Evolutionary conservation across 2,888 invertebrate species (phyloP).

Genomic region (Polylopha cassiicola): DNA sequence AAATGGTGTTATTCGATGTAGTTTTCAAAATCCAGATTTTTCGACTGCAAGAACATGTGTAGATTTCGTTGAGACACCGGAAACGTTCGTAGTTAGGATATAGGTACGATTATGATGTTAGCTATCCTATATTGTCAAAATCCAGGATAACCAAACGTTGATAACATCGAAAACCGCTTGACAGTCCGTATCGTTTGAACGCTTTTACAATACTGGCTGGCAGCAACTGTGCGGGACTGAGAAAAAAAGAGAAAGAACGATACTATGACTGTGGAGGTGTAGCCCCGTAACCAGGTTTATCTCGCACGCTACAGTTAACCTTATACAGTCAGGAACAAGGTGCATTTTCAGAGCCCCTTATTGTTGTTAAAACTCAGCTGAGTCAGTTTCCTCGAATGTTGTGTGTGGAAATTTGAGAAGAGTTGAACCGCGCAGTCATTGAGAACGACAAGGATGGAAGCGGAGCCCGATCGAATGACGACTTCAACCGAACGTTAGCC

Average conservation of each 20-base stretch:
- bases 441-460: slow-evolving; percentile 56
- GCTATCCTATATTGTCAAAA: slow-evolving; percentile 54
- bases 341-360: slow-evolving; percentile 30
- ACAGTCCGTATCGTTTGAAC: slow-evolving; percentile 53
- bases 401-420: slow-evolving; percentile 66
- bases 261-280: slow-evolving; percentile 44
- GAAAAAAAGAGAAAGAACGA: slow-evolving; percentile 72
- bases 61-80: too few species aligned
- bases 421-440: slow-evolving; percentile 53
- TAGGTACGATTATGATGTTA: slow-evolving; percentile 43
- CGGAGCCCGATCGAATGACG: slow-evolving; percentile 44
- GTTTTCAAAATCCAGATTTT: slow-evolving; percentile 17
- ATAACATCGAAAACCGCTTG: slow-evolving; percentile 35
- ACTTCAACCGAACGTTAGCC: slow-evolving; percentile 52
- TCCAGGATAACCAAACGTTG: slow-evolving; percentile 39
- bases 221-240: slow-evolving; percentile 63
- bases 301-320: slow-evolving; percentile 35
- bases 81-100: too few species aligned
- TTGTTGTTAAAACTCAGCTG: slow-evolving; percentile 45
- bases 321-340: slow-evolving; percentile 38
- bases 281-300: slow-evolving; percentile 35
- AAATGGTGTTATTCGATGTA: slow-evolving; percentile 38
- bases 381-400: slow-evolving; percentile 66
- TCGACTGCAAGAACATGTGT: slow-evolving; percentile 24
- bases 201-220: slow-evolving; percentile 66